Evolutionary conservation across 1,140 invertebrate genomes (phyloP).

Genomic region (Acyrthosiphon pisum): DNA sequence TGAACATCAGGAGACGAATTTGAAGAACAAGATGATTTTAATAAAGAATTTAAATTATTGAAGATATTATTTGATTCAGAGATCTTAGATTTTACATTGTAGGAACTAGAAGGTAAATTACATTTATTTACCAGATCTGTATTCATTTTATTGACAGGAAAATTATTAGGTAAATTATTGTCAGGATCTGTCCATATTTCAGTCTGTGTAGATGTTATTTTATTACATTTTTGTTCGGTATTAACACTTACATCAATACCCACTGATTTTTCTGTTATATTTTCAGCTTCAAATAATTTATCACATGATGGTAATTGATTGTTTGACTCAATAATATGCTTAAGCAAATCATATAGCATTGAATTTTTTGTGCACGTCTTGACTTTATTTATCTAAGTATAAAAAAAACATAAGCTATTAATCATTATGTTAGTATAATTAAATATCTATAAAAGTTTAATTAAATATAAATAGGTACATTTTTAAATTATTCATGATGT

Average conservation of each 20-base stretch:
- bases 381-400: constrained; percentile 54
- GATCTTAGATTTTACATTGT: not conserved
- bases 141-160: not conserved
- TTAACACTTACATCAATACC: constrained; percentile 14
- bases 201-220: constrained; percentile 11
- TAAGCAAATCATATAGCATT: constrained; percentile 30
- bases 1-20: not conserved
- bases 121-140: not conserved
- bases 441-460: not conserved
- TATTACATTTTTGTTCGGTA: constrained; percentile 10
- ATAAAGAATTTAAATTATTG: constrained; percentile 27
- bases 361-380: constrained; percentile 51
- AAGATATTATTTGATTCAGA: constrained; percentile 35
- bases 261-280: not conserved
- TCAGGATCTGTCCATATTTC: not conserved
- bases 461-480: not conserved
- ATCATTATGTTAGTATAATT: not conserved
- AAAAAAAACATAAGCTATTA: not conserved
- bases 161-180: not conserved
- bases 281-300: not conserved
- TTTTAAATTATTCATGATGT: not conserved
- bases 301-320: not conserved
- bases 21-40: not conserved
- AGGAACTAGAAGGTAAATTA: constrained; percentile 1
- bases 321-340: constrained; percentile 45